phyloP scores from a whole-genome alignment of 2,113 vertebrate species.

The Otolemur garnettii region DNA sequence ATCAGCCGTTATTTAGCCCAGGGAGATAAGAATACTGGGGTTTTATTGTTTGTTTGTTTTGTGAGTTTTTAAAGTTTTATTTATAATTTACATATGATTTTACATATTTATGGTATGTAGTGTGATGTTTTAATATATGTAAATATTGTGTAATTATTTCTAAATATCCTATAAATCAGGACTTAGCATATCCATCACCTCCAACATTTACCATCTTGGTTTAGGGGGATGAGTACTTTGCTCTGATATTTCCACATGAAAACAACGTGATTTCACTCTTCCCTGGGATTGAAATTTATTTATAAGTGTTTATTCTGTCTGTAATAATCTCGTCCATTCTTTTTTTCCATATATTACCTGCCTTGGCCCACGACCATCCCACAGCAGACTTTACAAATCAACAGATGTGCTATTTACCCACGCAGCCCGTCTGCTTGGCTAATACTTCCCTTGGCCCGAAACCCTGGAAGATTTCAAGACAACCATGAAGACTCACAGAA shows the following conservation, averaged over 20 bases:
- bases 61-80: too few species aligned
- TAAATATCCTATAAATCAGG: too few species aligned
- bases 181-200: too few species aligned
- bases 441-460: background rate
- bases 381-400: background rate
- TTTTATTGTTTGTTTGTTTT: background rate
- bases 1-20: background rate
- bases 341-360: background rate
- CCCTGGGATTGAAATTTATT: background rate
- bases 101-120: too few species aligned
- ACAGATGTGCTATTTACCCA: background rate
- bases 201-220: too few species aligned
- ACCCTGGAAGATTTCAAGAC: background rate
- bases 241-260: background rate
- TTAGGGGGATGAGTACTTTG: background rate
- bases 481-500: background rate
- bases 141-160: too few species aligned
- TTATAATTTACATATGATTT: too few species aligned
- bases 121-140: too few species aligned
- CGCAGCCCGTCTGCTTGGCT: background rate
- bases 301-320: background rate
- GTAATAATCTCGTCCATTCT: background rate
- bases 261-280: background rate
- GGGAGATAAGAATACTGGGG: background rate
- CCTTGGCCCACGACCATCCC: background rate